Base-by-base conservation (phyloP, 1,140 invertebrate species). In the Lepidurus arcticus region DNA sequence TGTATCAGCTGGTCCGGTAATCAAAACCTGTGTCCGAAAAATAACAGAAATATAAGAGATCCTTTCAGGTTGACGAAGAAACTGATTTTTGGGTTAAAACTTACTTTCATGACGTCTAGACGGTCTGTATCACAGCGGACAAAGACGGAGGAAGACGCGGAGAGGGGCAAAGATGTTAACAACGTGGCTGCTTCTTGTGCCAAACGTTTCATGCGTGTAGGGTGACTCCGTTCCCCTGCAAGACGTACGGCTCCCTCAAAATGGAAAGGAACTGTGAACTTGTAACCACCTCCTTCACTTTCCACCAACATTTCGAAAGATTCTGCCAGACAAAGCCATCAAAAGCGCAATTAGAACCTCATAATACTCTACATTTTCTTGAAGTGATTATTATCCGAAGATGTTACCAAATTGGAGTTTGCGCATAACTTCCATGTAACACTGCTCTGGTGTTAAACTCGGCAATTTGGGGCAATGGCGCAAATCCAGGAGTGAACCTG, bases 121-220 rank as follows among this genome's bases (percentile, higher is more conserved):
- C 96, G 88, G 84, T 97, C 95, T 77, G 94, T 92, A 87, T 97
- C 96, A 86, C 95, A 97, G 80, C 96, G 89, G 76, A 98, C 95
- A 89, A 98, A 98, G 74, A 98, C 96, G 81, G 93, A 94, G 83
- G 94, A 97, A 84, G 93, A 96, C 82, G 93, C 95, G 26, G 95
- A 97, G 24, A 98, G 88, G 76, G 97, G 96, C 80, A 98, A 87
- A 76, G 93, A 93, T 76, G 94, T 96, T 74, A 94, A 95, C n/a
- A 98, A 88, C 11, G 96, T 98, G 42, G 97, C 95, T 78, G 95
- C 92, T 86, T 98, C 97, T 86, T 98, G 96, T 42, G 96, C 96
- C 21, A 98, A 89, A 21, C 96, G 88, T 85, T 97, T 95, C 79
- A 97, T 93, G 79, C 96, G 88, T 10, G 92, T 90, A 21, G 94